phyloP scores from a whole-genome alignment of 35 echinoderm and acorn worm species.

The Diadema setosum region DNA sequence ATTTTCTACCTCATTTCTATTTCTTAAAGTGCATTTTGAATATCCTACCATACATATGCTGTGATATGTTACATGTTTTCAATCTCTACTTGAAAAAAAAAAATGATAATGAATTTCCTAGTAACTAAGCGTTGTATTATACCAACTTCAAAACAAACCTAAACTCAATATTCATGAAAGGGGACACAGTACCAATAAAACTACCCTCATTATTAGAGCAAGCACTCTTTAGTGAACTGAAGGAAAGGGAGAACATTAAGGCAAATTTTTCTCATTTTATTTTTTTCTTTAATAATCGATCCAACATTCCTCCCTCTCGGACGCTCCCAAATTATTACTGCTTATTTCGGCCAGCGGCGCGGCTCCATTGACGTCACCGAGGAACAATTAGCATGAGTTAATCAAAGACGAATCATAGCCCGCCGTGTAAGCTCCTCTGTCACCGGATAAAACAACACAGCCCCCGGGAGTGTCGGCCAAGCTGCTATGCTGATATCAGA shows the following conservation, averaged over 20 bases:
- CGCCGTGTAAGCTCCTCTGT: background rate
- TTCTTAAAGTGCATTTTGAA: no score
- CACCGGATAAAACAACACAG: background rate
- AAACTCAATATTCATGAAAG: background rate
- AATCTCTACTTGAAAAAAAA: no score
- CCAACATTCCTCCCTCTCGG: background rate
- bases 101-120: no score
- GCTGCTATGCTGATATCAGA: background rate
- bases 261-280: background rate
- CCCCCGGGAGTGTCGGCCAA: background rate
- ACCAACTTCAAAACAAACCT: no score
- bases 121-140: background rate
- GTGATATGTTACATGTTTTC: no score
- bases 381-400: background rate
- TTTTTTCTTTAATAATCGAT: background rate
- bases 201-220: background rate
- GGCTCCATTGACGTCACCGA: background rate
- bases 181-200: background rate
- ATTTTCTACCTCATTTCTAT: no score
- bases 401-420: background rate
- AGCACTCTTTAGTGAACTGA: background rate
- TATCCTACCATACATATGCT: no score
- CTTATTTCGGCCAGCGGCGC: background rate
- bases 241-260: background rate
- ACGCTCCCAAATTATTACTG: background rate